A percentile compares a stretch with the other conserved stretches of the same genome.
Evolutionary conservation across 1,140 invertebrate species (phyloP).

Genomic region (Forficula auricularia): DNA sequence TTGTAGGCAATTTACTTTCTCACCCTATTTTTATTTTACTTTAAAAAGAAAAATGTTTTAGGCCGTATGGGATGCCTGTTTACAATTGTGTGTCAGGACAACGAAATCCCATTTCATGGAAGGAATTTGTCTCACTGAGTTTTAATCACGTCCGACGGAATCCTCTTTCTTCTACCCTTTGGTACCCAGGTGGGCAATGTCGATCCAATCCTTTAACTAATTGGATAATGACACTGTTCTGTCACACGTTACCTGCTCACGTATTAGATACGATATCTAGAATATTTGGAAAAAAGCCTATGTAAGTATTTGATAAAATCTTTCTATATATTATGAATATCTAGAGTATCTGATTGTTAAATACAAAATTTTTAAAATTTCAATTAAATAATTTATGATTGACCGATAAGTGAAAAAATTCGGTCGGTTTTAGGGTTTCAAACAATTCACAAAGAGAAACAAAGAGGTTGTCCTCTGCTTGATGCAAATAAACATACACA

Average conservation of each 20-base stretch:
- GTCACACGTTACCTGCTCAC: conserved; percentile 43
- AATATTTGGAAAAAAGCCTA: conserved; percentile 43
- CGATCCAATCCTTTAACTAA: conserved; percentile 24
- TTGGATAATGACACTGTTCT: conserved; percentile 23
- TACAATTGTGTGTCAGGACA: conserved; percentile 46
- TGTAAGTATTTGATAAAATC: conserved; percentile 38
- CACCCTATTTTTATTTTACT: conserved; percentile 11
- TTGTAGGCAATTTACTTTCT: too few relatives aligned
- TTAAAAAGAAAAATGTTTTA: conserved; percentile 4
- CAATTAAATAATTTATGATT: too few relatives aligned
- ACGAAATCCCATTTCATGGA: conserved; percentile 49
- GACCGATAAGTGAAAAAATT: too few relatives aligned
- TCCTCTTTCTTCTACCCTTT: conserved; percentile 30
- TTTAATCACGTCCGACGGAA: conserved; percentile 28
- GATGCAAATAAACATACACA: too few relatives aligned
- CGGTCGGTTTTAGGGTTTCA: too few relatives aligned
- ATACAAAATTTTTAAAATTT: too few relatives aligned
- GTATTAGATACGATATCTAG: conserved; percentile 42
- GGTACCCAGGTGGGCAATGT: conserved; percentile 27
- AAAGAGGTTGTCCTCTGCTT: too few relatives aligned
- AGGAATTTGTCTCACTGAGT: conserved; percentile 35
- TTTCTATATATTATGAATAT: conserved; percentile 2
- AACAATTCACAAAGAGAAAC: too few relatives aligned
- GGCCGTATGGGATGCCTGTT: conserved; percentile 31
- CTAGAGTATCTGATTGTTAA: neutral